These are phyloP conservation scores for Cyanistes caeruleus DNA, from an alignment of 2,113 vertebrate species.

Conservation along the genomic window DNA sequence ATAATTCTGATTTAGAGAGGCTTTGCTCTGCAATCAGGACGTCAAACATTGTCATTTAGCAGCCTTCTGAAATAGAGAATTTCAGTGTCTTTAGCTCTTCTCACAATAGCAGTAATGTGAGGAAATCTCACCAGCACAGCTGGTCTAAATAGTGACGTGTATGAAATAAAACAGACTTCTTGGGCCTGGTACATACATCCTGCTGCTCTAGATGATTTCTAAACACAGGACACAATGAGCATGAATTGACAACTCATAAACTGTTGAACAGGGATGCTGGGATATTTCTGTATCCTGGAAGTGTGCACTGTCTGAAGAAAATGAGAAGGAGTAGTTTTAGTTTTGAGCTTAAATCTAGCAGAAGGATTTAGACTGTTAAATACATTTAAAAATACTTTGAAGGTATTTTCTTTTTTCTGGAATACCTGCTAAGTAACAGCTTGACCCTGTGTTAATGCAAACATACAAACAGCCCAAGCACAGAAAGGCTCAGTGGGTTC, in stretches of 20 bases:
- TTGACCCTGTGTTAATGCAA: neutral
- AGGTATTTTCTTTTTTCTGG: neutral
- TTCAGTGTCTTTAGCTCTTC: neutral
- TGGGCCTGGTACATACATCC: neutral
- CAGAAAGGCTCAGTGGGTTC: neutral
- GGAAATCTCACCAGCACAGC: neutral
- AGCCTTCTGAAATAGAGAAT: neutral
- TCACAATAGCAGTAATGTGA: neutral
- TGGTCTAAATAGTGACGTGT: neutral
- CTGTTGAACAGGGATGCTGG: neutral
- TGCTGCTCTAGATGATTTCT: conserved; percentile 25
- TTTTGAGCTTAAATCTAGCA: neutral
- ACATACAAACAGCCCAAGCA: neutral
- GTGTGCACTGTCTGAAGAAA: neutral
- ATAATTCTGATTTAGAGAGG: neutral
- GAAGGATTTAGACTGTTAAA: neutral
- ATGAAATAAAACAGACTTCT: neutral
- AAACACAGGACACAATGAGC: conserved; percentile 3
- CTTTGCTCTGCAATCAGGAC: neutral
- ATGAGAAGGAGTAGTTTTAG: neutral
- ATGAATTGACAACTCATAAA: conserved; percentile 23
- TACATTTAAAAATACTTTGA: neutral
- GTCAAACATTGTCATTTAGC: neutral
- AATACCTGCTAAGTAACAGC: neutral
- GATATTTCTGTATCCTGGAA: neutral